Evolutionary conservation across 1,140 invertebrate genomes (phyloP).

Genomic region (Idris sp.): DNA sequence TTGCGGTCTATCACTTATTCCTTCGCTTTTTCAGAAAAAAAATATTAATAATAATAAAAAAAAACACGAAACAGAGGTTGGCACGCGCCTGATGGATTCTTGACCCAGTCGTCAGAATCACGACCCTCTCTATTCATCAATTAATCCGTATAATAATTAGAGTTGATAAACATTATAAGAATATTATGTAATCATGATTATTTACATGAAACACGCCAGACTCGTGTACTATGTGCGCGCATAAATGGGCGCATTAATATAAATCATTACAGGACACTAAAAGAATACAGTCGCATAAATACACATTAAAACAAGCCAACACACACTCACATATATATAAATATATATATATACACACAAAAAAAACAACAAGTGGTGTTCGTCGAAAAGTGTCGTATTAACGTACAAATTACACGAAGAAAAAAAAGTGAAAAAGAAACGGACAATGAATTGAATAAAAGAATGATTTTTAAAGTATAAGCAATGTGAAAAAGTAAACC

Average conservation of each 20-base stretch:
- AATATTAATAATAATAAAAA: no score
- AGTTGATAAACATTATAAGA: constrained; percentile 68
- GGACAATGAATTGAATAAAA: constrained; percentile 46
- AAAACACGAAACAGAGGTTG: constrained; percentile 32
- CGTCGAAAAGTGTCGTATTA: constrained; percentile 73
- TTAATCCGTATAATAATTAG: constrained; percentile 73
- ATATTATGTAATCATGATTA: constrained; percentile 70
- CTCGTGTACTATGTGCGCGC: constrained; percentile 57
- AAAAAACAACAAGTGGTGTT: constrained; percentile 68
- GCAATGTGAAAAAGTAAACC: constrained; percentile 71
- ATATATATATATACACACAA: constrained; percentile 2
- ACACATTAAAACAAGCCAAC: constrained; percentile 23
- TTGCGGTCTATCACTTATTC: constrained; percentile 69
- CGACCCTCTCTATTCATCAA: constrained; percentile 61
- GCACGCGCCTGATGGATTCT: no score
- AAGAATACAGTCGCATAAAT: constrained; percentile 29
- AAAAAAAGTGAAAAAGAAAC: constrained; percentile 58
- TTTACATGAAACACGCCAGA: constrained; percentile 63
- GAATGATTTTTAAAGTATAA: constrained; percentile 39
- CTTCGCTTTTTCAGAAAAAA: constrained; percentile 71
- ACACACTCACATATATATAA: constrained; percentile 28
- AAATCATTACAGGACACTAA: constrained; percentile 37
- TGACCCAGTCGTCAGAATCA: no score
- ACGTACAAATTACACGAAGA: constrained; percentile 71
- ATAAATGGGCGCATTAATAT: constrained; percentile 15